Evolutionary conservation across 2,888 invertebrate genomes (phyloP).

Genomic region (Petrophora chlorosata): DNA sequence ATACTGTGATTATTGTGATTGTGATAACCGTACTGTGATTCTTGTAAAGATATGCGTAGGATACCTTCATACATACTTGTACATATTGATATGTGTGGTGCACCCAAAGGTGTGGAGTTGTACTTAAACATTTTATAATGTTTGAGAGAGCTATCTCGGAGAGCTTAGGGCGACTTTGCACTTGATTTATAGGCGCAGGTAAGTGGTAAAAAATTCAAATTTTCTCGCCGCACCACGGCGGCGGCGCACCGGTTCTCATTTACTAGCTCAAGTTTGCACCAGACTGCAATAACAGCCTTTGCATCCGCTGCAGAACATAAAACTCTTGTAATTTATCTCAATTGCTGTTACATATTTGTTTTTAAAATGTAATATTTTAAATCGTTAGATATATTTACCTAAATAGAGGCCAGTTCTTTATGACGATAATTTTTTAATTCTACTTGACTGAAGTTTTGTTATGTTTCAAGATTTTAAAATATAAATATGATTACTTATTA

Average conservation of each 20-base stretch:
- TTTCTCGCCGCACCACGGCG: constrained; percentile 49
- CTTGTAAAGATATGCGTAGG: too few species aligned
- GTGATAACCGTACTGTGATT: too few species aligned
- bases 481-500: neutral
- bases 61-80: too few species aligned
- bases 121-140: constrained; percentile 78
- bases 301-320: constrained; percentile 25
- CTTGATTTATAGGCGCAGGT: constrained; percentile 81
- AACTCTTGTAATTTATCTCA: constrained; percentile 20
- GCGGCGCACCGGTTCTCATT: constrained; percentile 50
- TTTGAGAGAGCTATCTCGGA: constrained; percentile 66
- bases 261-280: constrained; percentile 55
- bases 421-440: too few species aligned
- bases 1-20: too few species aligned
- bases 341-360: too few species aligned
- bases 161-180: constrained; percentile 77
- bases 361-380: too few species aligned
- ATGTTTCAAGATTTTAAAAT: too few species aligned
- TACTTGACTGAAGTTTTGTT: too few species aligned
- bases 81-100: too few species aligned
- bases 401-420: too few species aligned
- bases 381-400: too few species aligned
- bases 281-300: constrained; percentile 57
- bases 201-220: constrained; percentile 82
- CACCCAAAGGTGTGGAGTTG: constrained; percentile 43